Base-by-base conservation (phyloP, 2,797 vertebrate species). In the Remorina albescens region DNA sequence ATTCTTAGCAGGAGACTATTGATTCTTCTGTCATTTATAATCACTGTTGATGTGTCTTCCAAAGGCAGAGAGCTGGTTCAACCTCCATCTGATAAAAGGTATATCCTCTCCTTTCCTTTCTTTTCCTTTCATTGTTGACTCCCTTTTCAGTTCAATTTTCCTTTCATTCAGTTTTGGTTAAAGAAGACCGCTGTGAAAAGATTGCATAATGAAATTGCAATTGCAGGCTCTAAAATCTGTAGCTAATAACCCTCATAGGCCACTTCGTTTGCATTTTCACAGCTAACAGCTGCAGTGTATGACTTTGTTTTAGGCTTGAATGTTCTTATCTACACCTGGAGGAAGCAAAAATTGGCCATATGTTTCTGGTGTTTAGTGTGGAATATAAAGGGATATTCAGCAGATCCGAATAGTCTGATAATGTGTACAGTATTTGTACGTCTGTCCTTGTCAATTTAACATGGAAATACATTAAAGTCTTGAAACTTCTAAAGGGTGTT, bases 21-120 rank as follows among this genome's bases (percentile, higher is more conserved):
- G 86, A 89, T 91, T 89, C 37, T 56, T 65, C 90, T 85, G 89
- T 88, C 85, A 83, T 87, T 88, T 89, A 15, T 59, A 84, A 90
- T 87, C 61, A 85, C 69, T 63, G 78, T 42, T 84, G 81, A 87
- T 81, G 89, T 83, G 82, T 68, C 71, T 82, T 85, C 73, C 63
- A 47, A 69, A 68, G 73, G 73, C 56, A 82, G 71, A 81, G 63
- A 78, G 51, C 30, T 25, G 34, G 47, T 55, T 65, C 60, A 74
- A 39, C 81, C 59, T 76, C 63, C 73, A 51, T 65, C 67, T 74
- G 47, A 78, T 64, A 41, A 61, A 81, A 89, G 89, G 91, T 91
- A 87, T 15, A 82, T 84, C 39, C 44, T 56, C 41, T 58, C 34
- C 28, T 53, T 75, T 47, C 9, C 15, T 42, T 44, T 39, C 5